A percentile compares a stretch with the other conserved stretches of the same genome.
Evolutionary conservation across 1,140 invertebrate species (phyloP).

Genomic region (Macrobrachium rosenbergii): DNA sequence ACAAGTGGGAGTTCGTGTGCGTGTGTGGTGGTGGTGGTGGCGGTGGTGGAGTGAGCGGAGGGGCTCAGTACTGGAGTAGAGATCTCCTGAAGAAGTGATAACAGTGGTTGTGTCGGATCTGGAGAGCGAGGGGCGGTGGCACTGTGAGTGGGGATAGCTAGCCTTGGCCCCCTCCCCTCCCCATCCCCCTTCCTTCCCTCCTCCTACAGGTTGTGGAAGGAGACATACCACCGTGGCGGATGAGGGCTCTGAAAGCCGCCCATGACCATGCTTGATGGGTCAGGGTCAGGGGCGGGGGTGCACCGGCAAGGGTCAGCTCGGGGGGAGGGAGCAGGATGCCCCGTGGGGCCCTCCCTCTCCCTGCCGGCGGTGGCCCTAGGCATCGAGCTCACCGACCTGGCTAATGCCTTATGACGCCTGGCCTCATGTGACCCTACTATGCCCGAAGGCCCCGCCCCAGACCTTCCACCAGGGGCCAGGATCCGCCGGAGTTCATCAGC

Average conservation of each 20-base stretch:
- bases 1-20: neutral
- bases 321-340: conserved; percentile 41
- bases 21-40: neutral
- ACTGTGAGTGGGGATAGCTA: too few species aligned
- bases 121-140: too few species aligned
- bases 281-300: conserved; percentile 60
- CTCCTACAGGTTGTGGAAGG: neutral
- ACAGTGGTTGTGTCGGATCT: too few species aligned
- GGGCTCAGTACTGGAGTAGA: too few species aligned
- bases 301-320: conserved; percentile 40
- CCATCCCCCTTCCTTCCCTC: neutral
- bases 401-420: conserved; percentile 66
- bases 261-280: conserved; percentile 62
- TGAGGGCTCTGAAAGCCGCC: conserved; percentile 41
- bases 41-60: neutral
- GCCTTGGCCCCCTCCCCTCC: too few species aligned
- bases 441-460: conserved; percentile 52
- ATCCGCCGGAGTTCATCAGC: conserved; percentile 52
- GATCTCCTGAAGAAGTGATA: too few species aligned
- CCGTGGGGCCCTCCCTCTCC: conserved; percentile 54
- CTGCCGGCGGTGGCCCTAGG: conserved; percentile 64
- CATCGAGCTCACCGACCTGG: conserved; percentile 62
- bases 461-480: conserved; percentile 45
- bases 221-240: conserved; percentile 40
- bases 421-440: conserved; percentile 60